Base-by-base conservation (phyloP, 1,140 invertebrate genomes). In the Macrocentrus cingulum region DNA sequence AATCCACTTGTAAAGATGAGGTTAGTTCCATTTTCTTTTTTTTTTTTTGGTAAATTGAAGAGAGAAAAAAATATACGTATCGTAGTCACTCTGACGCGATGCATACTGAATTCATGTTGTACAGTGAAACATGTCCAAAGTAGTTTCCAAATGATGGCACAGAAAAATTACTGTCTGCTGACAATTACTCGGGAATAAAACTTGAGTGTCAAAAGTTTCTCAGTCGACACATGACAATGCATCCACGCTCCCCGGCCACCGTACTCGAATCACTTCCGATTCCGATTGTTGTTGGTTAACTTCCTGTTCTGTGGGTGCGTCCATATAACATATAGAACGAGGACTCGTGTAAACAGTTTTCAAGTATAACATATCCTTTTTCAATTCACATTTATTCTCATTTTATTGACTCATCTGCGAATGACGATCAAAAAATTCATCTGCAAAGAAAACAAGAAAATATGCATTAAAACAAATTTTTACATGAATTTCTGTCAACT, bases 211-310 rank as follows among this genome's bases (percentile, higher is more conserved):
- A 67, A 69, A 67, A 66, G 50, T 69, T 67, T 61, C 54, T 56
- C 65, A 11, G 25, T 46, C 22, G 19, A 41, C 23, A 48, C 56
- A 23, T 61, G 55, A 67, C 63, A 62, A 65, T 63, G 59, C 54
- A 58, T 60, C 60, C 59, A 62, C 59, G 53, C 57, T 63, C 51
- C 61, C 54, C 64, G 59, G 53, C 23, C 52, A 63, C 59, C 49
- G 34, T 39, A 54, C 68, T 64, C 64, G 66, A 74, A 70, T 71
- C 63, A 67, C 69, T 72, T 74, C 72, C 72, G 72, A 74, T 70
- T 64, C 62, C 68, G 68, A 71, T 70, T 72, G 70, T 72, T 66
- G 60, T 62, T 46, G 52, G 48, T 60, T 56, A 54, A 70, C 68
- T 70, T 72, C 72, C 69, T 65, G 51, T 65, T 63, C 46, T 66